These are phyloP conservation scores for Anoplius nigerrimus DNA, from an alignment of 2,888 invertebrate species.

Conservation along the genomic window DNA sequence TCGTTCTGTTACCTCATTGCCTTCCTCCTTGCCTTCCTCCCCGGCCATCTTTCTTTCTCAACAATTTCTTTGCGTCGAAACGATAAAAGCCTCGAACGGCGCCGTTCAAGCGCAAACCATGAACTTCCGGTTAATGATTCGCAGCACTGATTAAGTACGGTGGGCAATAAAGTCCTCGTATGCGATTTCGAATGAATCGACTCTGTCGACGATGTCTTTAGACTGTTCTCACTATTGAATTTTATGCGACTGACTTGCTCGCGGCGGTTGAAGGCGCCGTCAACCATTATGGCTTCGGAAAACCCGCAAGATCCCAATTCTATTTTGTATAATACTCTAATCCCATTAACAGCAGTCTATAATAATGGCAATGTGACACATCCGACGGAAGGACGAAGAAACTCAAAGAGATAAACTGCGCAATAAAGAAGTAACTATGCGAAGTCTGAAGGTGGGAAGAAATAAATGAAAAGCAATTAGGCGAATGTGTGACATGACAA, in stretches of 20 bases:
- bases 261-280: conserved; percentile 36
- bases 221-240: conserved; percentile 11
- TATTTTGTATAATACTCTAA: conserved; percentile 71
- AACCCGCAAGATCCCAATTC: conserved; percentile 64
- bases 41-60: conserved; percentile 49
- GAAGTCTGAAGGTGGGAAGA: background rate
- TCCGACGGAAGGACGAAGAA: background rate
- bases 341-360: conserved; percentile 55
- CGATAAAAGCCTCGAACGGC: too few relatives aligned
- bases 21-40: conserved; percentile 51
- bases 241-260: conserved; percentile 46
- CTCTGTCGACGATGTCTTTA: conserved; percentile 1
- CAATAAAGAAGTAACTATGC: background rate
- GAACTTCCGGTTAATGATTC: too few relatives aligned
- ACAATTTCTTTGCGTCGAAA: background rate
- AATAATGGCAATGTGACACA: background rate
- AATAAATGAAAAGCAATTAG: too few relatives aligned
- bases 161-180: too few relatives aligned
- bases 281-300: conserved; percentile 63
- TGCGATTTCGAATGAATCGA: conserved; percentile 1
- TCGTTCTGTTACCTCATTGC: conserved; percentile 9
- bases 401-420: background rate
- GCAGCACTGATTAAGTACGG: too few relatives aligned
- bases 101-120: too few relatives aligned
- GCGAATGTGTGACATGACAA: too few relatives aligned